Evolutionary conservation across 2,797 vertebrate species (phyloP), one percentile per base, ranked within the genome.

Genomic region (Perodicticus potto): DNA sequence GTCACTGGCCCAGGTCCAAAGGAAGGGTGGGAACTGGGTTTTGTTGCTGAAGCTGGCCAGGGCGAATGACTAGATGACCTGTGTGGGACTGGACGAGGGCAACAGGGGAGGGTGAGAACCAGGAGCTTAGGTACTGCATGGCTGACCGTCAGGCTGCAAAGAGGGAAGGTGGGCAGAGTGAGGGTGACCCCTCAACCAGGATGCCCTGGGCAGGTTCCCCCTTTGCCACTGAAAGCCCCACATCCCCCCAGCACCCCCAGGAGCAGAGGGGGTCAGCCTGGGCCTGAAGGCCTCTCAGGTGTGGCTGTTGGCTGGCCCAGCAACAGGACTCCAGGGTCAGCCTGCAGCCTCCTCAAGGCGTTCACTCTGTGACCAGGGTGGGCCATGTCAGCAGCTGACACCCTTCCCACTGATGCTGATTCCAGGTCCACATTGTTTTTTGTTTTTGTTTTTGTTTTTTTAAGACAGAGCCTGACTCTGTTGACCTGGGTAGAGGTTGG

Each of bases 21-120:
- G 67, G 70, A 97, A 97, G 34, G 96, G 96, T 3, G 94, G 97
- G 69, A 96, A 96, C 73, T 95, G 74, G 59, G 63, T 72, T 20
- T 91, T 96, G 73, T 97, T 82, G 5, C 85, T 92, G 25, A 97
- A 84, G 34, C 76, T 87, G 43, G 87, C 32, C 29, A 96, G 40
- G 4, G 86, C 74, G 37, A 69, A 86, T 13, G 12, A 4, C 16
- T 96, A 65, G 49, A 94, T 92, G 37, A 96, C 9, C 97, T 95
- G 43, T 2, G 23, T 9, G 12, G 40, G 74, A 65, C 67, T 72
- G 55, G 19, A 37, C 17, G 40, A 12, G 16, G 55, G 40, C 22
- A 81, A 20, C 1, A 34, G 14, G 17, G 16, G 10, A 34, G 5
- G 7, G 23, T 72, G 37, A 80, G 55, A 25, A 45, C 5, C 4